phyloP scores from a whole-genome alignment of 1,140 invertebrate genomes.

The Sitophilus oryzae region DNA sequence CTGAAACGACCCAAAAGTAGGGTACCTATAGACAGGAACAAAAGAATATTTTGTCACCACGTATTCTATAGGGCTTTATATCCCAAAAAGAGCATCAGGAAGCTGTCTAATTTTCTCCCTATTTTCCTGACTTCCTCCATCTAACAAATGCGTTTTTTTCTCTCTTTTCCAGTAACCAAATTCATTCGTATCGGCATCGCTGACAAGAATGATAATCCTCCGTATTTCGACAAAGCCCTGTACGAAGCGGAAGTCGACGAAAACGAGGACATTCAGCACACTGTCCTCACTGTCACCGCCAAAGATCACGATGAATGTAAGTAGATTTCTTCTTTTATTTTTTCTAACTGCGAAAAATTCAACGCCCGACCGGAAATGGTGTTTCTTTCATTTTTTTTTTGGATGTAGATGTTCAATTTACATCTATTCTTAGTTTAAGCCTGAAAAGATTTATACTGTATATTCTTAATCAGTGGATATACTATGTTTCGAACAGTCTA shows the following conservation, averaged over 20 bases:
- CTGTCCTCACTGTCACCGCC: constrained; percentile 93
- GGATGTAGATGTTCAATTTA: background rate
- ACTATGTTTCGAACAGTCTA: background rate
- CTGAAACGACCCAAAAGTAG: too few relatives aligned
- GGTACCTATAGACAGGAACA: too few relatives aligned
- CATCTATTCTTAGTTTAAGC: background rate
- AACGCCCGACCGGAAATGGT: background rate
- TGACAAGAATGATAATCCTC: constrained; percentile 96
- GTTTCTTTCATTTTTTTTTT: too few relatives aligned
- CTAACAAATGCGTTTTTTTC: constrained; percentile 2
- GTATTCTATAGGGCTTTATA: too few relatives aligned
- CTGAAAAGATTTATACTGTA: background rate
- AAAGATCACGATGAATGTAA: constrained; percentile 98
- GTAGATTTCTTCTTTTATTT: constrained; percentile 44
- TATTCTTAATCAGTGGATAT: background rate
- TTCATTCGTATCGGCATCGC: constrained; percentile 87
- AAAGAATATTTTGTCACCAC: too few relatives aligned
- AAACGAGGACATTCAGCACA: constrained; percentile 95
- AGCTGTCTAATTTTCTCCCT: too few relatives aligned
- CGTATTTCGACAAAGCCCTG: constrained; percentile 91
- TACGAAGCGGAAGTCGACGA: constrained; percentile 97
- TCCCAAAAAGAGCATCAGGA: too few relatives aligned
- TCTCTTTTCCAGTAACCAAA: constrained; percentile 73
- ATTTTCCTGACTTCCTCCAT: too few relatives aligned
- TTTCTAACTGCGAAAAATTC: background rate